Evolutionary conservation across 1,140 invertebrate genomes (phyloP), one percentile per base, ranked within the genome.

Genomic region (Adelges cooleyi): DNA sequence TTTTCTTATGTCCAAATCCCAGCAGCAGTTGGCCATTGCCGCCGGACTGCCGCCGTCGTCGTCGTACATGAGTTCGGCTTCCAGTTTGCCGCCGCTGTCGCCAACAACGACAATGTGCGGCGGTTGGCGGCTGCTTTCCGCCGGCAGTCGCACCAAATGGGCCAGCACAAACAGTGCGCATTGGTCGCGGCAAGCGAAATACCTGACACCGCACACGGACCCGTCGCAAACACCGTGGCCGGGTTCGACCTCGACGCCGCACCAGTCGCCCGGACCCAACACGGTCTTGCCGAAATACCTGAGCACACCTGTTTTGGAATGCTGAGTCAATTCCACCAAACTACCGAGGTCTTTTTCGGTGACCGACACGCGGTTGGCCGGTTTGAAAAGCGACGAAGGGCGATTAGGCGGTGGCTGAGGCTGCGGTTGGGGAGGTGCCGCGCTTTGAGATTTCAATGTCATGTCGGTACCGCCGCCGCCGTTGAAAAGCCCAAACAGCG

Each of bases 171-270:
- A 75, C 40, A 81, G 73, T 17, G 80, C 80, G 67, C 75, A 73
- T 23, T 73, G 71, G 4, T 72, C 70, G 29, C 72, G 68, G 71
- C 80, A 82, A 11, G 68, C 69, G 69, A 82, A 82, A 70, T 82
- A 81, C 10, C 76, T 73, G 0, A 77, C 72, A 8, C 82, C 82
- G 20, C 80, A 76, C 6, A 84, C 78, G 40, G 75, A 74, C 27
- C 84, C 84, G 73, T 84, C 82, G 74, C 84, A 80, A 69, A 81
- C 81, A 13, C 82, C 82, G 33, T 76, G 71, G n/a, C 78, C 74
- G n/a, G 75, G 74, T 65, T 77, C 75, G 29, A 84, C 71, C 72
- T 85, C 82, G 15, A 85, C 74, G 10, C 83, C 83, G 68, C 81
- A 83, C 82, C 82, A 85, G 6, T 78, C 71, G 11, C 81, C 83